These are phyloP conservation scores for Mormyrus proboscirostris DNA, from an alignment of 2,797 vertebrate species.

Conservation along the genomic window DNA sequence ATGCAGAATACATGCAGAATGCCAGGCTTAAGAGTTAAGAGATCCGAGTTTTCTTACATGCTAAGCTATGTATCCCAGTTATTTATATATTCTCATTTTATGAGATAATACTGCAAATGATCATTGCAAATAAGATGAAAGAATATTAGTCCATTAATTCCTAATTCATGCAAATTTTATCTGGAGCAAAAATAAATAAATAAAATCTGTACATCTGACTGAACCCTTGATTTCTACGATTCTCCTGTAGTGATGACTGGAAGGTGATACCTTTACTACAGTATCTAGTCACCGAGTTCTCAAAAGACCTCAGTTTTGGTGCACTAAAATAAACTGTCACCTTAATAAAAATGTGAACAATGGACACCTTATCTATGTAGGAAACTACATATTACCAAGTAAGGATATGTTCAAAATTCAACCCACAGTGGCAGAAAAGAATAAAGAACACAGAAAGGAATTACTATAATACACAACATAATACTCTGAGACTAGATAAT, in stretches of 20 bases:
- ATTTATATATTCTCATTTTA: background rate
- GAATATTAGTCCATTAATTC: background rate
- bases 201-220: background rate
- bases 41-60: background rate
- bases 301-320: background rate
- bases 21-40: background rate
- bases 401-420: slow-evolving; percentile 20
- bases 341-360: slow-evolving; percentile 23
- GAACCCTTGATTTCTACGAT: background rate
- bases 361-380: slow-evolving; percentile 16
- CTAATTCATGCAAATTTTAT: background rate
- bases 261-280: background rate
- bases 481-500: slow-evolving; percentile 26
- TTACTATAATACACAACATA: slow-evolving; percentile 24
- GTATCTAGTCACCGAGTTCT: background rate
- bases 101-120: background rate
- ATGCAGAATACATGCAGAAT: background rate
- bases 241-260: background rate
- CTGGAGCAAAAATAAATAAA: background rate
- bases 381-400: slow-evolving; percentile 9
- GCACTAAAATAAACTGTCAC: slow-evolving; percentile 3
- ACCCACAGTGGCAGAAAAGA: slow-evolving; percentile 15
- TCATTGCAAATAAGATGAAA: background rate
- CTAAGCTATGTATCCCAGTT: background rate
- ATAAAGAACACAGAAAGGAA: slow-evolving; percentile 19